Conservation (phyloP, 1,140 invertebrate species). For the Penaeus japonicus region DNA sequence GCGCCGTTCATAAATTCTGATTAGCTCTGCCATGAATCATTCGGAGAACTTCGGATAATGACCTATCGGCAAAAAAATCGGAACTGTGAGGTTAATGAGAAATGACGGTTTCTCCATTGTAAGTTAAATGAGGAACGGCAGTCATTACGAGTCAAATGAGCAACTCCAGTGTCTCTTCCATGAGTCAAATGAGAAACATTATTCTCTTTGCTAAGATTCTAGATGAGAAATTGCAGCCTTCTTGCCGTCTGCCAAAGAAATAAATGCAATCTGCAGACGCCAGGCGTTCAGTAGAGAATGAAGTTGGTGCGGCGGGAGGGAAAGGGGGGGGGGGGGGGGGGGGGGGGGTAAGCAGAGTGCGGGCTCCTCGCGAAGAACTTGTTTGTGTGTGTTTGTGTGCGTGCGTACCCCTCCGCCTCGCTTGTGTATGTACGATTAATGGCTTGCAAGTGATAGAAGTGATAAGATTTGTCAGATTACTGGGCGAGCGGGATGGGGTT, state of each 20-base stretch:
- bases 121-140: slow-evolving; percentile 29
- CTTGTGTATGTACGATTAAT: too few relatives aligned
- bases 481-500: too few relatives aligned
- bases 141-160: slow-evolving; percentile 39
- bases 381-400: too few relatives aligned
- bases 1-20: too few relatives aligned
- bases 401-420: too few relatives aligned
- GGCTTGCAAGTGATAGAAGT: too few relatives aligned
- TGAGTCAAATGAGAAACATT: slow-evolving; percentile 34
- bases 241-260: not conserved
- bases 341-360: too few relatives aligned
- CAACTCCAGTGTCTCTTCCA: slow-evolving; percentile 18
- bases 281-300: not conserved
- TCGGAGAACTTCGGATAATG: not conserved
- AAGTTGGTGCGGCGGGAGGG: too few relatives aligned
- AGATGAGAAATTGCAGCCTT: slow-evolving; percentile 14
- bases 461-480: too few relatives aligned
- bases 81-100: not conserved
- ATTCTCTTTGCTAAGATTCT: slow-evolving; percentile 27
- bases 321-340: not conserved
- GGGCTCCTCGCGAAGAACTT: too few relatives aligned
- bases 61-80: not conserved
- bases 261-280: not conserved
- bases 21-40: too few relatives aligned
- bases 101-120: slow-evolving; percentile 7